These are phyloP conservation scores for Sebastes taczanowskii DNA, from an alignment of 2,797 vertebrate genomes.

Conservation along the genomic window DNA sequence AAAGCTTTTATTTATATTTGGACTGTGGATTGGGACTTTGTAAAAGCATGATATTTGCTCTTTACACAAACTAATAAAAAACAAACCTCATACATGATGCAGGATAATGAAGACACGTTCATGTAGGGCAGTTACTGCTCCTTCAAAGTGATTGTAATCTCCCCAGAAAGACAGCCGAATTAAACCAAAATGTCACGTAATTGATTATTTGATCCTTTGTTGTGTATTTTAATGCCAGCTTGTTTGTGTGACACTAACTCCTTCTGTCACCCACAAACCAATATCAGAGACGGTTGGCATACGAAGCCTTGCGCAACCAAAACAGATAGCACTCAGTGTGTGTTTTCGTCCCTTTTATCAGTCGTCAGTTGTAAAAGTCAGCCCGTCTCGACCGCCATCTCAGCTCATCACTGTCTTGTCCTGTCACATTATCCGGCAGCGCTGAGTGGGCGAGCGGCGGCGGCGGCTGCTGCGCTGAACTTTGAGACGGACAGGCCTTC, in stretches of 20 bases:
- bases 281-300: neutral
- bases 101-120: neutral
- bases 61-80: neutral
- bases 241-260: constrained; percentile 27
- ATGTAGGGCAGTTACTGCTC: neutral
- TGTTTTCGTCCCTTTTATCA: constrained; percentile 50
- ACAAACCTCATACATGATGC: neutral
- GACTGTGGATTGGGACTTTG: neutral
- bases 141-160: constrained; percentile 7
- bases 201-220: constrained; percentile 33
- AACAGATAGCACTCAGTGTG: constrained; percentile 16
- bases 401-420: constrained; percentile 67
- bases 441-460: constrained; percentile 15
- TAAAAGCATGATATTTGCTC: too few species aligned
- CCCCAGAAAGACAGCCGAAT: constrained; percentile 3
- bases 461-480: constrained; percentile 41
- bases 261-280: neutral
- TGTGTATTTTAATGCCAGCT: constrained; percentile 27
- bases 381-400: constrained; percentile 15
- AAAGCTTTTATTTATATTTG: neutral
- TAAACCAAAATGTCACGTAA: constrained; percentile 50
- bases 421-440: constrained; percentile 65
- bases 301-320: neutral
- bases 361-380: constrained; percentile 37
- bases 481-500: constrained; percentile 65